Evolutionary conservation across 64 coral and sea anemone genomes (phyloP).

Genomic region (Porites australiensis): DNA sequence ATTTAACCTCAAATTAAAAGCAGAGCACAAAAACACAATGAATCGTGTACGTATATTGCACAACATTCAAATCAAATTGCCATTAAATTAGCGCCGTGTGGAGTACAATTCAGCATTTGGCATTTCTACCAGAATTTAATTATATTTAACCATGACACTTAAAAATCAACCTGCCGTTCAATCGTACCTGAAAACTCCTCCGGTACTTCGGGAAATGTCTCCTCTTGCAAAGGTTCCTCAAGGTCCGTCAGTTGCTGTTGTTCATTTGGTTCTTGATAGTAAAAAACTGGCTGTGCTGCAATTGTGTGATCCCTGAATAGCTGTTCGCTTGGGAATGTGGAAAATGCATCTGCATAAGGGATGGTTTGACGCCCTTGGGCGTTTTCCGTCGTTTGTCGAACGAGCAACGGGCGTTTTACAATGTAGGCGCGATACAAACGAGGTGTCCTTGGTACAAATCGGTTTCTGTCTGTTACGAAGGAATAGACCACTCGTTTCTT

Average conservation of each 20-base stretch:
- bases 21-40: too few species aligned
- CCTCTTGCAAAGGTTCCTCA: background rate
- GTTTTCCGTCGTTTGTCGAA: constrained; percentile 18
- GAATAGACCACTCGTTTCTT: constrained; percentile 74
- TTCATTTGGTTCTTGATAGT: background rate
- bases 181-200: constrained; percentile 30
- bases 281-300: background rate
- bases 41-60: too few species aligned
- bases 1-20: too few species aligned
- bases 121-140: too few species aligned
- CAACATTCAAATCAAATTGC: too few species aligned
- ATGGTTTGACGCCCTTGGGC: constrained; percentile 26
- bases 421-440: constrained; percentile 43
- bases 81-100: too few species aligned
- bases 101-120: too few species aligned
- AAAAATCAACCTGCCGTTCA: background rate
- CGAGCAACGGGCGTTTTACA: background rate
- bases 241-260: background rate
- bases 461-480: constrained; percentile 72
- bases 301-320: constrained; percentile 14
- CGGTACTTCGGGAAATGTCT: background rate
- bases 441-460: constrained; percentile 37
- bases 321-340: background rate
- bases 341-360: background rate
- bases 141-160: background rate